phyloP scores from a whole-genome alignment of 2,113 vertebrate species.

The Protobothrops mucrosquamatus region DNA sequence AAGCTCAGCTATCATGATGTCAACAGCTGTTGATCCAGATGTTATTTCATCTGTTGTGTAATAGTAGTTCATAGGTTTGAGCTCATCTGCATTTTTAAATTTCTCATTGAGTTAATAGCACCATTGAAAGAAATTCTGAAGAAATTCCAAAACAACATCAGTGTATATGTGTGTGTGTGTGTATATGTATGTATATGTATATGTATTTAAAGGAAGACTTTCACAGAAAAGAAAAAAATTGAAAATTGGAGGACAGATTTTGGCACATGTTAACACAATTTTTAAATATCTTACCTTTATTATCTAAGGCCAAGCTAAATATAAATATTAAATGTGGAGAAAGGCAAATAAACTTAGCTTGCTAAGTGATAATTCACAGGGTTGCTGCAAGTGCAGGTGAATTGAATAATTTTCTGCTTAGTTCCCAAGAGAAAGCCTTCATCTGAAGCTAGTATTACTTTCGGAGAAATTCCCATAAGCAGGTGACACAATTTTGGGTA shows the following conservation, averaged over 20 bases:
- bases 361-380: not conserved
- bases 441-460: not conserved
- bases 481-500: not conserved
- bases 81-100: not conserved
- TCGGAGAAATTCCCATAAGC: not conserved
- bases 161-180: too few species aligned
- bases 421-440: not conserved
- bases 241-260: not conserved
- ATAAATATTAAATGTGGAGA: not conserved
- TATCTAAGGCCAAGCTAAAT: not conserved
- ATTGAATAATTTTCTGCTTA: not conserved
- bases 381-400: not conserved
- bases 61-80: not conserved
- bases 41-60: not conserved
- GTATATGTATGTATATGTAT: too few species aligned
- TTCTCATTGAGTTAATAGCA: not conserved
- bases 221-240: not conserved
- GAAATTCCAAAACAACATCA: not conserved
- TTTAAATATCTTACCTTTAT: not conserved
- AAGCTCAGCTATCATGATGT: not conserved
- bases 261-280: not conserved
- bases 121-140: not conserved
- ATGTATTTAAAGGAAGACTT: not conserved
- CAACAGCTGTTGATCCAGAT: not conserved
- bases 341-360: not conserved